A percentile compares a stretch with the other conserved stretches of the same genome.
Conservation (phyloP, 2,797 vertebrate genomes). For the Mormyrus hasselquistii region DNA sequence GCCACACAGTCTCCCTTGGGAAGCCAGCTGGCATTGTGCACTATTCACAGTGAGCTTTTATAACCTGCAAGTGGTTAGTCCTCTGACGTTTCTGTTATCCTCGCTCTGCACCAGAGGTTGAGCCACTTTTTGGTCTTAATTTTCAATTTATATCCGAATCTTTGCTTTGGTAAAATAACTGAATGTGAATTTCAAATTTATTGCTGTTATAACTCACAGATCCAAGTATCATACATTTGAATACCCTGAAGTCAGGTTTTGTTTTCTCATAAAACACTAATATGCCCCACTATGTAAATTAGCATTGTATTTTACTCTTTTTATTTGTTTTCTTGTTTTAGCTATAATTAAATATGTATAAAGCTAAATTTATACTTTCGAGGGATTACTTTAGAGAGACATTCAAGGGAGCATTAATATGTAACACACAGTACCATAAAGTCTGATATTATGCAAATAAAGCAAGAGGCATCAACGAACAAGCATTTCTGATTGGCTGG, state of each 20-base stretch:
- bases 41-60: neutral
- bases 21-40: neutral
- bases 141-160: constrained; percentile 10
- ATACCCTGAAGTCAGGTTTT: neutral
- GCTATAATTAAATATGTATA: neutral
- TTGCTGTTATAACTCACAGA: neutral
- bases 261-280: neutral
- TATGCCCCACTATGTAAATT: neutral
- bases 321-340: neutral
- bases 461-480: neutral
- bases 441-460: neutral
- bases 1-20: neutral
- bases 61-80: neutral
- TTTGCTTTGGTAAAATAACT: neutral
- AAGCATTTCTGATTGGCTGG: neutral
- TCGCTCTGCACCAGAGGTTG: neutral
- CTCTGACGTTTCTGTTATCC: neutral
- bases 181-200: constrained; percentile 13
- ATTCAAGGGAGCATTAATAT: neutral
- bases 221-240: neutral
- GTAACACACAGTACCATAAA: neutral
- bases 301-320: neutral
- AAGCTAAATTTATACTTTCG: constrained; percentile 3
- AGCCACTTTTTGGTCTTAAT: constrained; percentile 20
- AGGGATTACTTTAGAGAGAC: neutral